phyloP scores from a whole-genome alignment of 2,113 vertebrate genomes.

The Symphodus melops region DNA sequence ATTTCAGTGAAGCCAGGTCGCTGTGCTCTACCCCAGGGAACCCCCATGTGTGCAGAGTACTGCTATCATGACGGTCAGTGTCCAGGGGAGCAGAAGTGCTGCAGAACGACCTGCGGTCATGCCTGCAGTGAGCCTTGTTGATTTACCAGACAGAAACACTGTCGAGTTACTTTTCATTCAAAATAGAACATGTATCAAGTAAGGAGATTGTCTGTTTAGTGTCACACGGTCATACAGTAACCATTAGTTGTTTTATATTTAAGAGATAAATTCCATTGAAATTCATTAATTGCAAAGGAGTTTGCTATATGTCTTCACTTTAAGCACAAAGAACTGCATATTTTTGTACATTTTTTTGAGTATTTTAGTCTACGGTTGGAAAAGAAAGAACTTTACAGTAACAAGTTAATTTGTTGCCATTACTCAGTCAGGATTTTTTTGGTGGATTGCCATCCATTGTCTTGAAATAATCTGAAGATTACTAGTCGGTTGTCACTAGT shows the following conservation, averaged over 20 bases:
- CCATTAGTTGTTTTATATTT: not conserved
- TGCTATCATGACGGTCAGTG: constrained; percentile 82
- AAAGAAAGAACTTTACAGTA: not conserved
- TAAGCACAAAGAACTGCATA: not conserved
- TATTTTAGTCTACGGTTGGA: not conserved
- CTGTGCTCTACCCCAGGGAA: constrained; percentile 70
- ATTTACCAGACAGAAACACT: constrained; percentile 16
- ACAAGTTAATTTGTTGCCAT: not conserved
- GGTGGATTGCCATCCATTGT: not conserved
- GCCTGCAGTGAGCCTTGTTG: constrained; percentile 78
- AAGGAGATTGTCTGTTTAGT: not conserved
- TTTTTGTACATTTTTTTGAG: not conserved
- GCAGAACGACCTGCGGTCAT: constrained; percentile 77
- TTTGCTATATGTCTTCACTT: not conserved
- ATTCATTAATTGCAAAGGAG: not conserved
- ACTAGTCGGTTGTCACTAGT: not conserved
- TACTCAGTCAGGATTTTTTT: not conserved
- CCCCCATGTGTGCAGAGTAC: constrained; percentile 79
- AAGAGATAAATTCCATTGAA: not conserved
- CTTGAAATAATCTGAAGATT: not conserved
- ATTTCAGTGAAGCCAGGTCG: constrained; percentile 77
- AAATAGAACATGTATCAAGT: not conserved
- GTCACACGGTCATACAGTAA: not conserved
- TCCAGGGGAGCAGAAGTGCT: constrained; percentile 81
- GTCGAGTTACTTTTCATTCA: not conserved